Evolutionary conservation across 2,888 invertebrate genomes (phyloP).

Genomic region (Mythimna pallens): DNA sequence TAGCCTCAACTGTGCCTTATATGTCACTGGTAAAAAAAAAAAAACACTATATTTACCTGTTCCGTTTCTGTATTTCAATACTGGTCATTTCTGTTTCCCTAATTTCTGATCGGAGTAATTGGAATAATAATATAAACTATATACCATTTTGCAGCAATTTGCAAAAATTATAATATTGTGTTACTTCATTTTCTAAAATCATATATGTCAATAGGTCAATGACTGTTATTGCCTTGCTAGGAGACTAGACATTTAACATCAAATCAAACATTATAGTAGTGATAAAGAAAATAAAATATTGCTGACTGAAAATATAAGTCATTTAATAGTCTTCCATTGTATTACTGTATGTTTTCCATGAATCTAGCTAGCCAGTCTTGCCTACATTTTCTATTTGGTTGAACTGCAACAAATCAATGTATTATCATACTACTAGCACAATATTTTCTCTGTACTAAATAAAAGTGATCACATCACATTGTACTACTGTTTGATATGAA

Average conservation of each 20-base stretch:
- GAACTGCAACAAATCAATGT: constrained; percentile 1
- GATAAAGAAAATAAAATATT: neutral
- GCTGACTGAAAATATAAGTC: constrained; percentile 5
- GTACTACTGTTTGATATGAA: constrained; percentile 7
- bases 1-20: constrained; percentile 41
- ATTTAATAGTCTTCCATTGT: constrained; percentile 45
- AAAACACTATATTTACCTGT: neutral
- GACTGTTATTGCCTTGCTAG: neutral
- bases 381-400: neutral
- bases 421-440: constrained; percentile 7
- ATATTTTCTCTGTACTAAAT: constrained; percentile 6
- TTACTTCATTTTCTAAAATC: neutral
- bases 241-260: no score
- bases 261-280: no score
- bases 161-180: neutral
- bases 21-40: constrained; percentile 10
- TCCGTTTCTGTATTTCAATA: neutral
- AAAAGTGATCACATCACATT: constrained; percentile 6
- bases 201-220: neutral
- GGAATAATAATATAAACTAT: neutral
- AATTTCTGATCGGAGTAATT: neutral
- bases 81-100: neutral
- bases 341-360: constrained; percentile 12
- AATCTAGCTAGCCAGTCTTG: constrained; percentile 1
- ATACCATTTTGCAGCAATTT: neutral